Evolutionary conservation across 2,888 invertebrate species (phyloP), one percentile per base, ranked within the genome.

Genomic region (Nomada flava): DNA sequence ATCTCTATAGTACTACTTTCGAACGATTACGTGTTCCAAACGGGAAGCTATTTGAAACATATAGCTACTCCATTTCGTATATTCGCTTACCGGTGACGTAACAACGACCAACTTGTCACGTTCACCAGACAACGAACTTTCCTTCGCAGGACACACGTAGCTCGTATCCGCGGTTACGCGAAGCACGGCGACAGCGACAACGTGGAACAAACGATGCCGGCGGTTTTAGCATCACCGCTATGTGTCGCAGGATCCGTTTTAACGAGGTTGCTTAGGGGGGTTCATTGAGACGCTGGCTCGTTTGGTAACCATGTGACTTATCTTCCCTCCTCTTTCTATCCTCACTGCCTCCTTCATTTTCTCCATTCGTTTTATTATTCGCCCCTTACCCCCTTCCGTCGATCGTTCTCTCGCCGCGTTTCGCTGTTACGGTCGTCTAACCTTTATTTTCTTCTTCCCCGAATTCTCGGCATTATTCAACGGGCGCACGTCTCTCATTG

Each of bases 391-490:
- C 63, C 57, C 75, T 77, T 73, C 82, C 62, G 55, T 52, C 76
- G 69, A 60, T 55, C 77, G 74, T 64, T 44, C 71, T 64, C 74
- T 53, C 78, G 20, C 59, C 80, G 64, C 75, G 64, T 71, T 47
- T 74, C 75, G 71, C 60, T 68, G 55, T 82, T 65, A 59, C 59
- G 74, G 55, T 42, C 72, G 59, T 77, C 79, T 67, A 83, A 85
- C 82, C 86, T 84, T 85, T 83, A 84, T 85, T 83, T 83, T 79
- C 84, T 83, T 86, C 85, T 83, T 84, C 88, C 76, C 81, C 85
- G 89, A 89, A 90, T 90, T 90, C 91, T 88, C 82, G 80, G 87
- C 89, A 89, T 91, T 90, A 89, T 89, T 89, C 87, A 85, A 83
- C 86, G 87, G 85, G 85, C 87, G 89, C 90, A 85, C 89, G 91